Evolutionary conservation across 2,113 vertebrate genomes (phyloP).

Genomic region (Rhinoderma darwinii): DNA sequence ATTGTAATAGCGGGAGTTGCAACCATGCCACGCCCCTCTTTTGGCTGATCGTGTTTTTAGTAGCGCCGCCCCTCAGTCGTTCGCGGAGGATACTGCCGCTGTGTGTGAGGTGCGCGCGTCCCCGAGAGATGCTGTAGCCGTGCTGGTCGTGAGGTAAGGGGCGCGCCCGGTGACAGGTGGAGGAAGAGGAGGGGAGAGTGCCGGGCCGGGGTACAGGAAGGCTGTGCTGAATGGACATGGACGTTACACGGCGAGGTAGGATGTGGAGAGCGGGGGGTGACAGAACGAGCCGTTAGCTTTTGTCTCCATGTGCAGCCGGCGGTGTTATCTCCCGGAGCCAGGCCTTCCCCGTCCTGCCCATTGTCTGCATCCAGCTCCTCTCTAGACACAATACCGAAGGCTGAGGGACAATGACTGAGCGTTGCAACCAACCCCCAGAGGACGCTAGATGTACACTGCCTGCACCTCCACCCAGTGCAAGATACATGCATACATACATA

Average conservation of each 20-base stretch:
- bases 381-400: neutral
- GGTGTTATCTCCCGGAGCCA: neutral
- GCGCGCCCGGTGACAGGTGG: conserved; percentile 35
- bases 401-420: too few relatives aligned
- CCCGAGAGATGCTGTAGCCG: conserved; percentile 49
- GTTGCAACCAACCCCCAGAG: too few relatives aligned
- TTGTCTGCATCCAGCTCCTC: conserved; percentile 1
- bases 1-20: neutral
- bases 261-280: neutral
- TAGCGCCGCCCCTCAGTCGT: neutral
- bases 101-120: conserved; percentile 20
- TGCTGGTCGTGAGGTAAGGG: conserved; percentile 37
- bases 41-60: neutral
- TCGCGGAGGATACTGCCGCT: neutral
- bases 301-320: neutral
- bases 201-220: neutral
- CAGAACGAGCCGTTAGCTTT: neutral
- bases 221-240: neutral
- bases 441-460: too few relatives aligned
- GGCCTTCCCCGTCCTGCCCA: neutral
- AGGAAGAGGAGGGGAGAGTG: neutral
- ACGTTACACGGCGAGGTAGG: neutral
- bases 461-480: too few relatives aligned
- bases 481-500: too few relatives aligned
- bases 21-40: neutral